A percentile compares a stretch with the other conserved stretches of the same genome.
Evolutionary conservation across 2,888 invertebrate species (phyloP).

Genomic region (Acrobasis consociella): DNA sequence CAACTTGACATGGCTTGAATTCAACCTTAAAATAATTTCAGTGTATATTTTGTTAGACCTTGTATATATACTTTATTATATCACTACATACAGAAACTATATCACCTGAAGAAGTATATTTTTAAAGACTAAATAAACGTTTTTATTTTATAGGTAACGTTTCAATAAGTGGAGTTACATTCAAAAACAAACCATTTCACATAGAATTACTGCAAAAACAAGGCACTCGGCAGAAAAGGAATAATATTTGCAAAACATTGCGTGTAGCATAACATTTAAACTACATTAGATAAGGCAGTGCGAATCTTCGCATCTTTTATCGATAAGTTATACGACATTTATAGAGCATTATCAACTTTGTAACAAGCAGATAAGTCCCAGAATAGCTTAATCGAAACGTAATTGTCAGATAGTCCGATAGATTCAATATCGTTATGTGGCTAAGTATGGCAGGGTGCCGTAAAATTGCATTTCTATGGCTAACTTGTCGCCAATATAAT

Average conservation of each 20-base stretch:
- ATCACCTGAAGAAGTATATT: too few species aligned
- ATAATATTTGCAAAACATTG: not conserved
- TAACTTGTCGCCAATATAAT: slow-evolving; percentile 20
- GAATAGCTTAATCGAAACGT: slow-evolving; percentile 16
- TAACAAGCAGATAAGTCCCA: slow-evolving; percentile 10
- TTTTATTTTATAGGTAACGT: too few species aligned
- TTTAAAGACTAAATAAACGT: too few species aligned
- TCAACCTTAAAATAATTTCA: too few species aligned
- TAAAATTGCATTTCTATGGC: slow-evolving; percentile 17
- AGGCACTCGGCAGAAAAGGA: not conserved
- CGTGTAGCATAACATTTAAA: slow-evolving; percentile 11
- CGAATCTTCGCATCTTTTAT: slow-evolving; percentile 17
- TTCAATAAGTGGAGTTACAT: too few species aligned
- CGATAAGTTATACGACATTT: slow-evolving; percentile 20
- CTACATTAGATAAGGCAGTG: slow-evolving; percentile 6
- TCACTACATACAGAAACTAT: too few species aligned
- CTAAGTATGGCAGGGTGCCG: slow-evolving; percentile 14
- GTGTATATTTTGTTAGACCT: too few species aligned
- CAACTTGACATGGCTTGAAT: too few species aligned
- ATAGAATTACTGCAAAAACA: not conserved
- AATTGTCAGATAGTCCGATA: slow-evolving; percentile 21
- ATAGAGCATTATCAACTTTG: slow-evolving; percentile 20
- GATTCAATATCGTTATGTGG: slow-evolving; percentile 20
- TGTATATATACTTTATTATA: too few species aligned
- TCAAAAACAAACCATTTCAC: not conserved